Percentiles rank a stretch among this genome's conserved stretches.
Conservation (phyloP, 2,113 vertebrate genomes). For the Pseudolaguvia tuberculata region DNA sequence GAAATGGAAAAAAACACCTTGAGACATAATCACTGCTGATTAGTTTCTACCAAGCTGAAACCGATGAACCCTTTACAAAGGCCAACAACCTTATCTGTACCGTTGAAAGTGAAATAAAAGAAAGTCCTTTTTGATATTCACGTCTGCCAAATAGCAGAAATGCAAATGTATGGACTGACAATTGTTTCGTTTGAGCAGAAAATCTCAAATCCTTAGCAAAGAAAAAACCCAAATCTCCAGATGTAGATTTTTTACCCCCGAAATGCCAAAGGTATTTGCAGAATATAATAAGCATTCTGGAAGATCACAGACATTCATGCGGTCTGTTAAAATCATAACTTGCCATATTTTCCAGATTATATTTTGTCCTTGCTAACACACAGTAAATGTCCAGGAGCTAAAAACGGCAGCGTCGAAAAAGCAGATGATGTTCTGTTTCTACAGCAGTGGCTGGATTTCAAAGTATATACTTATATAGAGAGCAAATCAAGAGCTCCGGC, state of each 20-base stretch:
- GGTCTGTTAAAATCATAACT: conserved; percentile 26
- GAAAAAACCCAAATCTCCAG: not conserved
- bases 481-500: conserved; percentile 57
- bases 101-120: too few relatives aligned
- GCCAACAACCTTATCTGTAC: too few relatives aligned
- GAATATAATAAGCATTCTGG: conserved; percentile 4
- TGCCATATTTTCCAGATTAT: conserved; percentile 26
- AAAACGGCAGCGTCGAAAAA: conserved; percentile 41
- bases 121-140: too few relatives aligned
- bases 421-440: conserved; percentile 50
- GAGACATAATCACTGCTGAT: too few relatives aligned
- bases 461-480: conserved; percentile 19
- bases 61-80: too few relatives aligned
- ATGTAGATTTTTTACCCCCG: not conserved
- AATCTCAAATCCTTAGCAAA: too few relatives aligned
- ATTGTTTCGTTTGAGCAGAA: not conserved
- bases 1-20: too few relatives aligned
- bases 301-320: conserved; percentile 11
- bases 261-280: conserved; percentile 29
- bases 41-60: too few relatives aligned
- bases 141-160: too few relatives aligned
- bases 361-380: conserved; percentile 12
- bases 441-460: conserved; percentile 49
- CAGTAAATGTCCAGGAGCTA: conserved; percentile 41
- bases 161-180: too few relatives aligned